Base-by-base conservation (phyloP, 2,113 vertebrate species). In the Hoplias malabaricus region DNA sequence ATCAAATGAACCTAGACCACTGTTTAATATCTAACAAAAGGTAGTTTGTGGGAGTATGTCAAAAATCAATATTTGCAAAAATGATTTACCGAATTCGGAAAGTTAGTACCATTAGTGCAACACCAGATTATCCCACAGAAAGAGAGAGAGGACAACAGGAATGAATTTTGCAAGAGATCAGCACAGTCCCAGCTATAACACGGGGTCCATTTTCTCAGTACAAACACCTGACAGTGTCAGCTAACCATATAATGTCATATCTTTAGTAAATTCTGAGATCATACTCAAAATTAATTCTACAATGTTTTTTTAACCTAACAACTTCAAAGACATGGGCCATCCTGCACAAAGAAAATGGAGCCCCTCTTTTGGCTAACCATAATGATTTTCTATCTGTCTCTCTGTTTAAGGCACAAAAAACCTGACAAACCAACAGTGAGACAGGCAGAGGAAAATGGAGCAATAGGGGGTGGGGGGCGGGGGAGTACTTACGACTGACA, bases 401-500 rank as follows among this genome's bases (percentile, higher is more conserved):
- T 59, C 54, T 14, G 10, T 65, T 56, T 6, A 46, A 59, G 68
- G 54, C n/a, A 43, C 29, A 8, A 56, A 69, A 4, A 38, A 14
- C 43, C 50, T 48, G 65, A 59, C 57, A 57, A 54, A 2, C 33
- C 25, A 40, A 29, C 50, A 63, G 21, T 42, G 34, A 57, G 25
- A 75, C 42, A 80, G 70, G 21, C 77, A 68, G 46, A 82, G 69
- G 66, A 68, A 77, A 74, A 50, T 14, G 36, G 36, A 63, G 56
- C 70, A 76, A n/a, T n/a, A n/a, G n/a, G n/a, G n/a, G n/a, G n/a
- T n/a, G n/a, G n/a, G 62, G 46, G 0, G 7, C 79, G 0, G 13
- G 79, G 73, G 57, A 54, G 88, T 93, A 99, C 98, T 98, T 92
- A 99, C 96, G 96, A 99, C 92, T 99, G 98, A 82, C 97, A 99